Evolutionary conservation across 2,888 invertebrate species (phyloP).

Genomic region (Aphodius granarius): DNA sequence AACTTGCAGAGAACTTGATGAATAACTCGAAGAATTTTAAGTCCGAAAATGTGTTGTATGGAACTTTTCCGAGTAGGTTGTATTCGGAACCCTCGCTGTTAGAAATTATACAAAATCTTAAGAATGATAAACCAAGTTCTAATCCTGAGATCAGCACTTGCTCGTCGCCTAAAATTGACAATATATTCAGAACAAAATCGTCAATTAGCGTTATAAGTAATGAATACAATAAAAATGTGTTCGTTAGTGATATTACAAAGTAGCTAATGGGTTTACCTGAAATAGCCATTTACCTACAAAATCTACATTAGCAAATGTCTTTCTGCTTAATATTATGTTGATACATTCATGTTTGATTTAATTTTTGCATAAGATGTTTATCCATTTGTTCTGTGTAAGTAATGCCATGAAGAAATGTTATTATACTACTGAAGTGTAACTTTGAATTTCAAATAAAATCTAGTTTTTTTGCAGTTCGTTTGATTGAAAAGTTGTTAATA

Average conservation of each 20-base stretch:
- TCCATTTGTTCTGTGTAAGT: no score
- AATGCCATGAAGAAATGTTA: no score
- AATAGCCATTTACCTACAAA: no score
- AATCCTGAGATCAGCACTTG: conserved; percentile 28
- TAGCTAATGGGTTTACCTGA: background rate
- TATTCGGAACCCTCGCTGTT: background rate
- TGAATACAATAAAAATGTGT: conserved; percentile 3
- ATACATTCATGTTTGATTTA: no score
- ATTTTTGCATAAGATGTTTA: no score
- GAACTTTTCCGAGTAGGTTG: background rate
- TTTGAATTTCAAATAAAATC: no score
- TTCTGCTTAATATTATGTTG: no score
- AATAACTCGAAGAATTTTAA: background rate
- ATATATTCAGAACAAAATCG: conserved; percentile 23
- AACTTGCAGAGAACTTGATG: background rate
- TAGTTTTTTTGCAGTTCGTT: no score
- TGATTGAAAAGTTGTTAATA: no score
- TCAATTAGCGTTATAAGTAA: conserved; percentile 21
- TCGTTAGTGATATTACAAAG: background rate
- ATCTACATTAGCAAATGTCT: no score
- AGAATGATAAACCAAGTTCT: conserved; percentile 24
- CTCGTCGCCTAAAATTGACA: background rate
- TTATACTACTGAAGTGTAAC: no score
- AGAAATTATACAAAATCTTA: conserved; percentile 7
- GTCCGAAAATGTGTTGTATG: conserved; percentile 1